These are phyloP conservation scores for Copsychus sechellarum DNA, from an alignment of 2,113 vertebrate species.

Conservation along the genomic window DNA sequence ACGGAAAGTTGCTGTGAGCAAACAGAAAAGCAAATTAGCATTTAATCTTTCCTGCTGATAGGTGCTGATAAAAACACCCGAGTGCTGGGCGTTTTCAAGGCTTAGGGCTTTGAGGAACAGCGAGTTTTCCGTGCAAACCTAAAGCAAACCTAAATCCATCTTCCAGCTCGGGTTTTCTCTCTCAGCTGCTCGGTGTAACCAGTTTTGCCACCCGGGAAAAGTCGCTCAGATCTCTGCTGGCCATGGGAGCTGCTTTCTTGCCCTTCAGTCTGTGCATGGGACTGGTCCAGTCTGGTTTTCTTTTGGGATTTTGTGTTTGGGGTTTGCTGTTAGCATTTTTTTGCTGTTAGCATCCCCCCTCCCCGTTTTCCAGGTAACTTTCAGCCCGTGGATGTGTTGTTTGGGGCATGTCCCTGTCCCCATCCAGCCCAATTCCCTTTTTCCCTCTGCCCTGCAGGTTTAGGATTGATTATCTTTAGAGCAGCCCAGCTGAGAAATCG, in stretches of 20 bases:
- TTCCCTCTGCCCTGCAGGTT: neutral
- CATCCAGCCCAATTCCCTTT: neutral
- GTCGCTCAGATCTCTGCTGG: neutral
- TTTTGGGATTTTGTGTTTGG: neutral
- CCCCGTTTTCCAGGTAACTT: neutral
- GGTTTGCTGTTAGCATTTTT: neutral
- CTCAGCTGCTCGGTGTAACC: neutral
- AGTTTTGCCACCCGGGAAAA: neutral
- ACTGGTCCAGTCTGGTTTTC: neutral
- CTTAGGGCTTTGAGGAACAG: neutral
- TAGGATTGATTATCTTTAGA: neutral
- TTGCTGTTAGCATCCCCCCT: rapidly evolving
- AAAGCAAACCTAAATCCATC: neutral
- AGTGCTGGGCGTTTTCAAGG: neutral
- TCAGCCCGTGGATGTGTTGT: neutral
- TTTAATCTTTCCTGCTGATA: neutral
- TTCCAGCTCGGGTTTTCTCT: neutral
- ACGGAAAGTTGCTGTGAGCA: conserved; percentile 29
- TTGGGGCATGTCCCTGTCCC: neutral
- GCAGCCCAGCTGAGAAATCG: neutral
- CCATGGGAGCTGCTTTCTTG: neutral
- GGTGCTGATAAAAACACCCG: neutral
- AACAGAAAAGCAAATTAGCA: conserved; percentile 1
- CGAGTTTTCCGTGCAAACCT: neutral
- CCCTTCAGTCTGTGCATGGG: rapidly evolving